These are phyloP conservation scores for Elgaria multicarinata DNA, from an alignment of 2,113 vertebrate species.

Conservation along the genomic window DNA sequence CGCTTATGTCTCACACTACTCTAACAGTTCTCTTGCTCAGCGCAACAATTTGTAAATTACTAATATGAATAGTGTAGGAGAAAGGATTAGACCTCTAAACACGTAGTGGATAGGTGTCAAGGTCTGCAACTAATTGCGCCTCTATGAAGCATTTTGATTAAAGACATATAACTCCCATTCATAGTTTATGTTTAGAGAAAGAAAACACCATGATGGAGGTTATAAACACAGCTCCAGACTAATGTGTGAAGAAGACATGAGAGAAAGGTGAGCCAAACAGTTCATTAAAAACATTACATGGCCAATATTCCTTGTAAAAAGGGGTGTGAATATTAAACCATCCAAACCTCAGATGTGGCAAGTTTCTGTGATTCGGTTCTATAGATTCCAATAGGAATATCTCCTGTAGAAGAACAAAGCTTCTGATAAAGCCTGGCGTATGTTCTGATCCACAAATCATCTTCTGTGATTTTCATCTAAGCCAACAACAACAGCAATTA, in stretches of 20 bases:
- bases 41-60: neutral
- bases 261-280: neutral
- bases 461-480: slow-evolving; percentile 92
- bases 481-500: slow-evolving; percentile 45
- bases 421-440: slow-evolving; percentile 96
- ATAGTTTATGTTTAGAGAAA: neutral
- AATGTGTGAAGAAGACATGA: neutral
- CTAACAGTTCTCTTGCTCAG: neutral
- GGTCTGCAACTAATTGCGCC: neutral
- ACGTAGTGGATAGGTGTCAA: neutral
- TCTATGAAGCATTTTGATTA: neutral
- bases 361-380: slow-evolving; percentile 92
- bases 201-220: neutral
- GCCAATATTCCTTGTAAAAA: neutral
- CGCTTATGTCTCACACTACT: neutral
- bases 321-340: neutral
- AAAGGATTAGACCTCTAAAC: neutral
- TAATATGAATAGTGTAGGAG: neutral
- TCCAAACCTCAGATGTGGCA: slow-evolving; percentile 85
- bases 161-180: neutral
- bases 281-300: neutral
- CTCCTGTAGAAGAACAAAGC: slow-evolving; percentile 91
- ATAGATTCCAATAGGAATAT: slow-evolving; percentile 94
- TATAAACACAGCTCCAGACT: neutral
- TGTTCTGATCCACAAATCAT: slow-evolving; percentile 93